Evolutionary conservation across 2,797 vertebrate species (phyloP), one percentile per base, ranked within the genome.

Genomic region (Pseudocheirus occidentalis): DNA sequence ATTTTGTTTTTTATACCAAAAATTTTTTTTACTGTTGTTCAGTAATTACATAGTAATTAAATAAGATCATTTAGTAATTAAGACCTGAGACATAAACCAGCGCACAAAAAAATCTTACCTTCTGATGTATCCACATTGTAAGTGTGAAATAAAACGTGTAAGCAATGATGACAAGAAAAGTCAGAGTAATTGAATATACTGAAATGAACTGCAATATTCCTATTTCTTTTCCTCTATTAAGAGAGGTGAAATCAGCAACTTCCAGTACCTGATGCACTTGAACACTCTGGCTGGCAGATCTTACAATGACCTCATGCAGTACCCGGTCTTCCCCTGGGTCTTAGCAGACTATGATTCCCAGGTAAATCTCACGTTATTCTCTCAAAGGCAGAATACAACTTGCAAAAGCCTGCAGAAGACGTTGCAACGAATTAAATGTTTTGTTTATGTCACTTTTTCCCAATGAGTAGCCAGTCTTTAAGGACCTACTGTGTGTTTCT

Each of bases 211-310:
- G 3, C 0, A 90, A 96, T 55, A 46, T 55, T 95, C 62, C n/a
- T 98, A 46, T 97, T 91, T 98, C 2, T 96, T 95, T 98, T 29
- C 98, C 91, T 98, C 97, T 97, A 14, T 95, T 96, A 97, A 99
- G 99, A 99, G 99, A 98, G 99, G 99, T 96, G 99, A 99, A 98
- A 99, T 99, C 98, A 99, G 99, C 98, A 99, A 99, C 98, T 99
- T 99, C 98, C 99, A 99, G 98, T 99, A 99, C 97, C 98, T 99
- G 98, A 99, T 99, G 99, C 99, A 99, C 96, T 99, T 99, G 96
- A 99, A 99, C 98, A 99, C 99, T 0, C 96, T 99, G 98, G 99
- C 99, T 0, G 99, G 99, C 90, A 99, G 99, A 95, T 99, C 99
- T 27, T 99, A 99, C 97, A 99, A 99, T 2, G 99, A 99, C 97